phyloP scores from a whole-genome alignment of 2,888 invertebrate genomes.

The Dasysyrphus tricinctus region DNA sequence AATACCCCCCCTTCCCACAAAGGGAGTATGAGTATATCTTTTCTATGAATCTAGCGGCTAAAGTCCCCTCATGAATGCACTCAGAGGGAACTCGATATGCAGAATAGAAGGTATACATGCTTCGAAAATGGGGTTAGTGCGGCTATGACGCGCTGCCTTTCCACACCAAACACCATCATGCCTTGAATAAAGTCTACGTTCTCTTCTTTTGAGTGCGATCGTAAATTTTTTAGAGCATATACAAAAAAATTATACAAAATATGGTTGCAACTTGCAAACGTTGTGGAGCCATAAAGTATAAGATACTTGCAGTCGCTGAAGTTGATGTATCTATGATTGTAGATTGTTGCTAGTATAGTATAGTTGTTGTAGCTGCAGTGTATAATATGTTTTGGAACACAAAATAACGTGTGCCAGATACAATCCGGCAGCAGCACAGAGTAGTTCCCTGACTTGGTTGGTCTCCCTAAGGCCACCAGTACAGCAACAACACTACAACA shows the following conservation, averaged over 20 bases:
- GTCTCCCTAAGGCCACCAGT: slow-evolving; percentile 41
- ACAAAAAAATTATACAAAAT: slow-evolving; percentile 30
- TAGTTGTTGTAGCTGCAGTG: slow-evolving; percentile 21
- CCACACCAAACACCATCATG: not conserved
- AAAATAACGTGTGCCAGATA: slow-evolving; percentile 67
- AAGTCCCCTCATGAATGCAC: slow-evolving; percentile 23
- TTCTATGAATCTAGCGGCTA: slow-evolving; percentile 60
- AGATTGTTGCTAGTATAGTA: slow-evolving; percentile 19
- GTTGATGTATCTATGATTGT: slow-evolving; percentile 47
- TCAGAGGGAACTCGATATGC: slow-evolving; percentile 40
- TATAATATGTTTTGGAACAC: slow-evolving; percentile 36
- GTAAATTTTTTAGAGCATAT: slow-evolving; percentile 73
- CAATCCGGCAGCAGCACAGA: slow-evolving; percentile 40
- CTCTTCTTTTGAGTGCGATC: slow-evolving; percentile 50
- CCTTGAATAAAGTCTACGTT: slow-evolving; percentile 7
- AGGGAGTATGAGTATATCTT: slow-evolving; percentile 16
- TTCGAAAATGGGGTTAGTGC: slow-evolving; percentile 63
- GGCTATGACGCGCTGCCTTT: slow-evolving; percentile 42
- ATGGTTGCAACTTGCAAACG: slow-evolving; percentile 56
- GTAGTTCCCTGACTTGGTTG: slow-evolving; percentile 7
- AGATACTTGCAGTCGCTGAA: slow-evolving; percentile 58
- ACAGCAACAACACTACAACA: not conserved
- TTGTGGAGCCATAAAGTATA: slow-evolving; percentile 61
- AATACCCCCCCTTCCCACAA: slow-evolving; percentile 10
- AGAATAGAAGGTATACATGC: slow-evolving; percentile 20